phyloP scores from a whole-genome alignment of 1,140 invertebrate genomes.

The Mylabris phalerata region DNA sequence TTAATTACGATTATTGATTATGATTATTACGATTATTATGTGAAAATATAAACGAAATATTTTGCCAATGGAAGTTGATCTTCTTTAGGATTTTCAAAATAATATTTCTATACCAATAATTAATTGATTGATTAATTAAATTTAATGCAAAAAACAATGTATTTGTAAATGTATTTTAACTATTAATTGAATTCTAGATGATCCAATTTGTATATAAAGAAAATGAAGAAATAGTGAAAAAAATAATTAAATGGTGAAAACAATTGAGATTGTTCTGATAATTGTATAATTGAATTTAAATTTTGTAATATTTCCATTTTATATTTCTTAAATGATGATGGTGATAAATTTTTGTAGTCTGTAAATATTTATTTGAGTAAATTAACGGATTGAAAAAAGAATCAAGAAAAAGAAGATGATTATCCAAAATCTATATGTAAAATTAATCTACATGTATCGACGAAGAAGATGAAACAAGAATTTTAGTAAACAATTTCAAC shows the following conservation, averaged over 20 bases:
- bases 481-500: slow-evolving; percentile 9
- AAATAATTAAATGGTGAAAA: background rate
- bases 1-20: no score
- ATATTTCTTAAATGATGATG: slow-evolving; percentile 23
- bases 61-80: slow-evolving; percentile 28
- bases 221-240: background rate
- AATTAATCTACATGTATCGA: slow-evolving; percentile 28
- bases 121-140: background rate
- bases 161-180: slow-evolving; percentile 28
- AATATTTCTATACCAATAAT: slow-evolving; percentile 25
- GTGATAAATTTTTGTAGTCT: slow-evolving; percentile 36
- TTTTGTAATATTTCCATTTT: slow-evolving; percentile 29
- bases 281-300: slow-evolving; percentile 18
- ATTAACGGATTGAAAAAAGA: background rate
- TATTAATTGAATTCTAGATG: slow-evolving; percentile 24
- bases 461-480: background rate
- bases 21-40: no score
- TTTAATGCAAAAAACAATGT: background rate
- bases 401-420: slow-evolving; percentile 4
- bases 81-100: slow-evolving; percentile 21
- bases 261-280: slow-evolving; percentile 10
- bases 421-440: slow-evolving; percentile 26
- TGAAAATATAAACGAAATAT: slow-evolving; percentile 20
- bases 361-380: slow-evolving; percentile 37
- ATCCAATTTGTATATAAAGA: slow-evolving; percentile 25